These are phyloP conservation scores for Aphis gossypii DNA, from an alignment of 1,140 invertebrate species.

Conservation along the genomic window DNA sequence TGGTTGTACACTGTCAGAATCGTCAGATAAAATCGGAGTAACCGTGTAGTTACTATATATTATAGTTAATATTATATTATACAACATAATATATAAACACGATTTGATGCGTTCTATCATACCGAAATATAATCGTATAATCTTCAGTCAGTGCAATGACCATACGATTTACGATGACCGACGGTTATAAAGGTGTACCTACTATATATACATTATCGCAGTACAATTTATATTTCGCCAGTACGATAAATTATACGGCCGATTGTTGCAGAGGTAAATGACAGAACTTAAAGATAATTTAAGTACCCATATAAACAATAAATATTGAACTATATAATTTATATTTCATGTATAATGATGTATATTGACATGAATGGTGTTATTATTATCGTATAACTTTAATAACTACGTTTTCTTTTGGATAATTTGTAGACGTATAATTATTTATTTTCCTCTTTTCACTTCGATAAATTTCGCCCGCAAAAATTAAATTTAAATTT, in stretches of 20 bases:
- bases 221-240: neutral
- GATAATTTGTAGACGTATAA: neutral
- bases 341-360: too few relatives aligned
- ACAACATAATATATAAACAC: neutral
- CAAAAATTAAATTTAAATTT: neutral
- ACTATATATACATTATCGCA: neutral
- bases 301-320: neutral
- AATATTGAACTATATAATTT: neutral
- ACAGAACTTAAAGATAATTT: neutral
- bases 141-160: constrained; percentile 35
- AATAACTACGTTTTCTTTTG: neutral
- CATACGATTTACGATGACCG: constrained; percentile 1
- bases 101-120: neutral
- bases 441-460: constrained; percentile 19
- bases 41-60: neutral
- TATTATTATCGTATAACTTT: neutral
- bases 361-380: neutral
- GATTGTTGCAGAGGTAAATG: neutral
- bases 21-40: constrained; percentile 27
- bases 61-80: neutral
- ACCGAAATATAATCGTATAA: constrained; percentile 37
- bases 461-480: neutral
- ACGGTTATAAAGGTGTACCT: neutral
- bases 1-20: constrained; percentile 30
- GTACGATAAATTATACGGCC: neutral